Evolutionary conservation across 1,140 invertebrate genomes (phyloP).

Genomic region (Telenomus remus): DNA sequence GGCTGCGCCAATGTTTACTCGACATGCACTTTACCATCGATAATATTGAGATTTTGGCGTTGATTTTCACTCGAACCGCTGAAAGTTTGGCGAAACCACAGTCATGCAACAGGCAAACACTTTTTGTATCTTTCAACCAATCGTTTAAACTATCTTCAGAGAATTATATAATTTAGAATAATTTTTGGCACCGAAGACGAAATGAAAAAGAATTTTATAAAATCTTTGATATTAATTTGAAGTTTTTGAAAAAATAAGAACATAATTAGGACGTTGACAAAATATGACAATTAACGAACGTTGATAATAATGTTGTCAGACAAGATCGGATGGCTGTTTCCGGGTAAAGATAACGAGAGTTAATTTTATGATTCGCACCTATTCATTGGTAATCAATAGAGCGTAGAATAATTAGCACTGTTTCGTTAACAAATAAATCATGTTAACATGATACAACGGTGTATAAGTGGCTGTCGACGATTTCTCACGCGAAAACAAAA

Average conservation of each 20-base stretch:
- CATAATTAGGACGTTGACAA: too few relatives aligned
- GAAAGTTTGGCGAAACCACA: background rate
- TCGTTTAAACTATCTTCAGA: too few relatives aligned
- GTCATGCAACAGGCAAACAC: too few relatives aligned
- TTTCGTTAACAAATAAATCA: slow-evolving; percentile 48
- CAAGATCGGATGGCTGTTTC: slow-evolving; percentile 23
- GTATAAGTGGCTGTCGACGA: too few relatives aligned
- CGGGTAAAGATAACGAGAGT: slow-evolving; percentile 23
- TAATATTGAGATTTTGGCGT: background rate
- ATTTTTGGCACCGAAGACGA: too few relatives aligned
- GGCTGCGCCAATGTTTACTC: slow-evolving; percentile 4
- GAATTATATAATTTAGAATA: too few relatives aligned
- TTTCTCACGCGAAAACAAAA: too few relatives aligned
- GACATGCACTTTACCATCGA: background rate
- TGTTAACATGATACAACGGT: slow-evolving; percentile 35
- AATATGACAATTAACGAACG: too few relatives aligned
- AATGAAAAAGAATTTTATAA: too few relatives aligned
- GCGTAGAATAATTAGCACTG: slow-evolving; percentile 31
- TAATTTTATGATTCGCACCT: slow-evolving; percentile 25
- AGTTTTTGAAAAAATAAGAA: too few relatives aligned
- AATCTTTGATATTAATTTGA: too few relatives aligned
- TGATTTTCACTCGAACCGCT: background rate
- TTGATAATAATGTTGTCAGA: slow-evolving; percentile 9
- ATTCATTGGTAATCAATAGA: slow-evolving; percentile 49
- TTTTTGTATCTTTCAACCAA: too few relatives aligned